Conservation (phyloP, 2,888 invertebrate genomes). For the Macrosiphum euphorbiae region DNA sequence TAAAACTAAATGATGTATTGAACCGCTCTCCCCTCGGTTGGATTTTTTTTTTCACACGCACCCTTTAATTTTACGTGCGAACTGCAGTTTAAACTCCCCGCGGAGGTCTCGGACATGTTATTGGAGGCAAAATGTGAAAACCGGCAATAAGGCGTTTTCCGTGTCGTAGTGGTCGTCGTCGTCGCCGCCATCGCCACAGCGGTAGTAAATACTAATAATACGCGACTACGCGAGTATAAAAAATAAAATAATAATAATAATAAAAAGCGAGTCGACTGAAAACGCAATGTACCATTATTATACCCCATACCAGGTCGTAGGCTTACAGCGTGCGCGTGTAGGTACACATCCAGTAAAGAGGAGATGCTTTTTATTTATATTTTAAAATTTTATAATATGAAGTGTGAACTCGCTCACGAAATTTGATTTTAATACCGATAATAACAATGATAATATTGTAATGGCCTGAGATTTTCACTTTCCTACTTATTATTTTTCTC, state of each 20-base stretch:
- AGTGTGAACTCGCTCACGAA: background rate
- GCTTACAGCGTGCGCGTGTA: background rate
- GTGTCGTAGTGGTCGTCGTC: conserved; percentile 46
- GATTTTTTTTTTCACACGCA: background rate
- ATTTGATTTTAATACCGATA: background rate
- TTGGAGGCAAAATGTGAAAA: conserved; percentile 29
- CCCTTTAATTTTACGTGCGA: background rate
- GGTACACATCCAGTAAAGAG: background rate
- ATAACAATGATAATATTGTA: background rate
- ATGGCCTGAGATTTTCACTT: background rate
- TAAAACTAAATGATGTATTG: background rate
- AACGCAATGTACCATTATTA: conserved; percentile 15
- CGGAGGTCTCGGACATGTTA: background rate
- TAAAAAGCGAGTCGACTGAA: background rate
- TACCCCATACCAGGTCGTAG: background rate
- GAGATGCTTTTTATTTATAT: background rate
- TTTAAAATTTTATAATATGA: background rate
- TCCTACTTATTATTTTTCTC: background rate
- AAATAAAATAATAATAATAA: conserved; percentile 13
- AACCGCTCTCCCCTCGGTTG: background rate
- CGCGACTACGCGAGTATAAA: background rate
- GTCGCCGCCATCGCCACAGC: background rate
- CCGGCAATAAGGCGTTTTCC: conserved; percentile 53
- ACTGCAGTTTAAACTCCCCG: background rate
- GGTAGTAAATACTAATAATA: conserved; percentile 54